Evolutionary conservation across 2,797 vertebrate species (phyloP).

Genomic region (Fistularia tabacaria): DNA sequence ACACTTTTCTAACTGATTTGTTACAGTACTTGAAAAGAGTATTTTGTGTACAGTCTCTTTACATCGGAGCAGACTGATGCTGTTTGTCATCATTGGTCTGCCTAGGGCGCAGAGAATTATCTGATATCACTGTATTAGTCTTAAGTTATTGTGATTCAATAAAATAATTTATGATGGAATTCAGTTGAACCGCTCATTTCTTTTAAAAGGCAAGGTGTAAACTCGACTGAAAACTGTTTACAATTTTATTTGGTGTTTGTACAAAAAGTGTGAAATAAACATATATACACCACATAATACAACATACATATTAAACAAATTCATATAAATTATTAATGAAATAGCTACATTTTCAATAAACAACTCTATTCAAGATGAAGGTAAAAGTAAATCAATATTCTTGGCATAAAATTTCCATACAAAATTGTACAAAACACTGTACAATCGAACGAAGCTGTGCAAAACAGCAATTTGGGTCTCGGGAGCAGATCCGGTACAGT

Average conservation of each 20-base stretch:
- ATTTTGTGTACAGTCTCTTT: slow-evolving; percentile 94
- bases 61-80: slow-evolving; percentile 77
- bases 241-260: slow-evolving; percentile 76
- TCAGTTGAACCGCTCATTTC: background rate
- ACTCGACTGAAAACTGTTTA: slow-evolving; percentile 33
- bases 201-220: background rate
- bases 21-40: slow-evolving; percentile 92
- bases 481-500: slow-evolving; percentile 67
- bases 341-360: slow-evolving; percentile 82
- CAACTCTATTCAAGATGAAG: slow-evolving; percentile 68
- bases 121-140: slow-evolving; percentile 95
- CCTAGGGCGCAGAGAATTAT: slow-evolving; percentile 77
- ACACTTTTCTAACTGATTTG: slow-evolving; percentile 96
- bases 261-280: slow-evolving; percentile 70
- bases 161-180: slow-evolving; percentile 87
- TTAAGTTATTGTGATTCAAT: slow-evolving; percentile 99
- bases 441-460: slow-evolving; percentile 90
- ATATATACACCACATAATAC: slow-evolving; percentile 89
- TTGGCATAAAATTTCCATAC: slow-evolving; percentile 96
- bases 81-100: slow-evolving; percentile 79
- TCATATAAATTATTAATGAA: slow-evolving; percentile 95
- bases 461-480: slow-evolving; percentile 83
- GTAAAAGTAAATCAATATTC: slow-evolving; percentile 78
- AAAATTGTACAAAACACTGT: slow-evolving; percentile 92
- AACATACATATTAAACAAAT: slow-evolving; percentile 87